Percentiles rank a stretch among this genome's conserved stretches.
Evolutionary conservation across 2,797 vertebrate species (phyloP).

Genomic region (Chloroceryle inda): DNA sequence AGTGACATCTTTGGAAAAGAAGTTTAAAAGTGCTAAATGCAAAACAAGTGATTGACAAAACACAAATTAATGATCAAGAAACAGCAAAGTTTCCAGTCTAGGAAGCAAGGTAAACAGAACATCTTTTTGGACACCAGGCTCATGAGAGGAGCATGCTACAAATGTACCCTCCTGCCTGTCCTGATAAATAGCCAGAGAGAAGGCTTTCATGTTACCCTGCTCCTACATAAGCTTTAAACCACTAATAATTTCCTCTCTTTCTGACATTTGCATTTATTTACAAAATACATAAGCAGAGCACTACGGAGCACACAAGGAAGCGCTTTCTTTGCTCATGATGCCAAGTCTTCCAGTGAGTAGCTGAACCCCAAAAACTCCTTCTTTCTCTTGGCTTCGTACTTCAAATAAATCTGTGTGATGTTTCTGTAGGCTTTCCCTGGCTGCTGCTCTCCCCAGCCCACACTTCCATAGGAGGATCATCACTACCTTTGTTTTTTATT

Average conservation of each 20-base stretch:
- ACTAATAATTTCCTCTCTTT: not conserved
- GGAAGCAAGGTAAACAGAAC: not conserved
- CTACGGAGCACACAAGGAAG: not conserved
- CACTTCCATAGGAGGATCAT: not conserved
- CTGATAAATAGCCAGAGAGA: not conserved
- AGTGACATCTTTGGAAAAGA: not conserved
- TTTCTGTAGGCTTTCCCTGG: not conserved
- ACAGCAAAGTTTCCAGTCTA: not conserved
- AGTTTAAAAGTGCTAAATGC: not conserved
- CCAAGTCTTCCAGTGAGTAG: not conserved
- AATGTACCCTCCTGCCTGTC: not conserved
- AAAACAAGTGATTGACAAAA: not conserved
- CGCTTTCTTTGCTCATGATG: not conserved
- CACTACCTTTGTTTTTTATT: not conserved
- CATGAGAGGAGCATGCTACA: rapidly evolving
- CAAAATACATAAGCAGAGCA: not conserved
- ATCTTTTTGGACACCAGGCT: not conserved
- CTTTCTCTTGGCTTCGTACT: not conserved
- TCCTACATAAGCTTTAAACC: not conserved
- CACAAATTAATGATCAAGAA: not conserved
- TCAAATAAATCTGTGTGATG: not conserved
- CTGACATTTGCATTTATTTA: not conserved
- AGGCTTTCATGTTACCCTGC: not conserved
- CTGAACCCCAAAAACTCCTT: not conserved
- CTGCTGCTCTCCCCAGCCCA: not conserved